These are phyloP conservation scores for Synanthedon andrenaeformis DNA, from an alignment of 2,888 invertebrate genomes.

Conservation along the genomic window DNA sequence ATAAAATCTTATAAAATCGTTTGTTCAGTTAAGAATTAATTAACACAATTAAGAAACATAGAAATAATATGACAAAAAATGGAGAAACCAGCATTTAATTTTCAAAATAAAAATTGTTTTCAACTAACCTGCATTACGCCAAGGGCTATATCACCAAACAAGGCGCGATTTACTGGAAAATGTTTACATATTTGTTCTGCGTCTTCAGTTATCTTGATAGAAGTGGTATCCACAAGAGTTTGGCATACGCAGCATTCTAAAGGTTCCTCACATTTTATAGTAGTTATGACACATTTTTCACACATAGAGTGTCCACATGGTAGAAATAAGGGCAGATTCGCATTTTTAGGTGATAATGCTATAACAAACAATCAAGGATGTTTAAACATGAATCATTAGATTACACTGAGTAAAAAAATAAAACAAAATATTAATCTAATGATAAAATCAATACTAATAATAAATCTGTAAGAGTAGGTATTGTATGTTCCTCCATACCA, in stretches of 20 bases:
- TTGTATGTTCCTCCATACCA: too few relatives aligned
- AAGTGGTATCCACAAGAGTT: slow-evolving; percentile 27
- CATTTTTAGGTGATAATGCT: slow-evolving; percentile 16
- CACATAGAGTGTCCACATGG: slow-evolving; percentile 78
- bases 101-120: neutral
- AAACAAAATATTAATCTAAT: too few relatives aligned
- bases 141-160: slow-evolving; percentile 47
- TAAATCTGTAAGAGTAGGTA: too few relatives aligned
- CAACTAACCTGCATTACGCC: slow-evolving; percentile 30
- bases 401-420: too few relatives aligned
- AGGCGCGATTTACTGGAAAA: slow-evolving; percentile 45
- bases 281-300: slow-evolving; percentile 68
- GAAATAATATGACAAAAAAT: too few relatives aligned
- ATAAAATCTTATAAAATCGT: too few relatives aligned
- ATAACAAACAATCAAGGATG: neutral
- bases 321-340: slow-evolving; percentile 70
- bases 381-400: too few relatives aligned
- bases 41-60: too few relatives aligned
- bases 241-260: slow-evolving; percentile 64
- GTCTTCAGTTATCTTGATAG: slow-evolving; percentile 21
- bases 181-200: slow-evolving; percentile 28
- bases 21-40: too few relatives aligned
- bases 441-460: too few relatives aligned
- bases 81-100: slow-evolving; percentile 2
- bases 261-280: slow-evolving; percentile 42